Conservation (phyloP, 2,888 invertebrate species). For the Drosophila neonasuta region DNA sequence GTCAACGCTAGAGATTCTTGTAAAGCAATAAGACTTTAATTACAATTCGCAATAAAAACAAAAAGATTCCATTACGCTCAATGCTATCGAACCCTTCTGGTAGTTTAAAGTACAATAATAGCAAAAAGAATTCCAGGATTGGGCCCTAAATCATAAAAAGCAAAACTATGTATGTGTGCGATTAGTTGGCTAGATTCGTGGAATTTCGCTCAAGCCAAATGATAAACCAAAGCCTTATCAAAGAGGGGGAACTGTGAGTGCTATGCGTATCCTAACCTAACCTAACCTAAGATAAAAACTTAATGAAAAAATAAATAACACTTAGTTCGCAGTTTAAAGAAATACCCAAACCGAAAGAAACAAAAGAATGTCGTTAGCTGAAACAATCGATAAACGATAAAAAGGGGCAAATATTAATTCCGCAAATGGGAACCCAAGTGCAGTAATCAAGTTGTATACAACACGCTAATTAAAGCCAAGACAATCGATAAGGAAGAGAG, state of each 20-base stretch:
- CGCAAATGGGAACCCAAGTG: conserved; percentile 25
- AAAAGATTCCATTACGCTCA: neutral
- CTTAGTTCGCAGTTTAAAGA: neutral
- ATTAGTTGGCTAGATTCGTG: conserved; percentile 1
- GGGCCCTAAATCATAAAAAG: neutral
- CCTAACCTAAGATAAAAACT: neutral
- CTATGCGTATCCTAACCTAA: conserved; percentile 19
- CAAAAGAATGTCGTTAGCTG: neutral
- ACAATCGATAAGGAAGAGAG: conserved; percentile 33
- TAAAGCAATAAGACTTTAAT: no score
- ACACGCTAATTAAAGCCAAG: neutral
- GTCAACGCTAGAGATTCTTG: neutral
- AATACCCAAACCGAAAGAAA: neutral
- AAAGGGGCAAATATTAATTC: conserved; percentile 33
- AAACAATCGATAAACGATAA: conserved; percentile 47
- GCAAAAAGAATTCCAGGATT: neutral
- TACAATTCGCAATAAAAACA: neutral
- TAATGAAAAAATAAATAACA: neutral
- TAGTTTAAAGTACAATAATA: neutral
- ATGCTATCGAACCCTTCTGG: neutral
- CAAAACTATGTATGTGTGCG: conserved; percentile 5
- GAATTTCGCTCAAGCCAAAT: conserved; percentile 2
- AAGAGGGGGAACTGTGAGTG: neutral
- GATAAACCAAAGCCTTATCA: conserved; percentile 12
- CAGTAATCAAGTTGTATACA: conserved; percentile 15